Base-by-base conservation (phyloP, 2,888 invertebrate species). In the Dicroscelio sp. region DNA sequence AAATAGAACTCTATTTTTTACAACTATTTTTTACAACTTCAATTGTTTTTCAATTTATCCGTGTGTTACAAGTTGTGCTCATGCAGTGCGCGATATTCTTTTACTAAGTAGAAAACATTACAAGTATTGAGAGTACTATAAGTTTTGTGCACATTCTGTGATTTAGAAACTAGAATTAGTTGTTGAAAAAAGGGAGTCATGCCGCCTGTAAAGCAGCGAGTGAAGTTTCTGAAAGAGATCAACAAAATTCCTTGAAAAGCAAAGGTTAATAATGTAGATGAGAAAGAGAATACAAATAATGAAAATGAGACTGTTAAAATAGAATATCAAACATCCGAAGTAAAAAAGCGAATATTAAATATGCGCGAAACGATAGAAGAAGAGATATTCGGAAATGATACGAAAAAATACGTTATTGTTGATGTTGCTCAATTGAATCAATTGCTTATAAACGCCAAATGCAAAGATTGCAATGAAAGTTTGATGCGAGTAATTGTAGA, bases 191-290 rank as follows among this genome's bases (percentile, higher is more conserved):
- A 25, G 33, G 71, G 71, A 43, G 71, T 71, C 43, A 69, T 69
- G 71, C 25, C 48, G 38, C 71, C 71, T 14, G 71, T 71, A 71
- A 71, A 71, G 71, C 43, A 71, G 71, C 71, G 48, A 71, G 71
- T 71, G 71, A 38, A 71, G 71, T 48, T 71, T 71, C 48, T 71
- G 25, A 71, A 71, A 71, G 48, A 71, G 43, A 71, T 43, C 35
- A 71, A 71, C 71, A 71, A 43, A 43, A 43, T 71, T 71, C 71
- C 12, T 71, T 48, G 25, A 48, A 71, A 71, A 71, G 71, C 71
- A 71, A 71, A 71, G 43, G 43, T 71, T 71, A 48, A 27, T 23
- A 43, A 71, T 71, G 43, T 43, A 25, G 43, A 43, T 71, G 35
- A 69, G 48, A 48, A 48, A 48, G 48, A 48, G 20, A 48, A 48